Evolutionary conservation across 2,113 vertebrate species (phyloP).

Genomic region (Nyctereutes procyonoides): DNA sequence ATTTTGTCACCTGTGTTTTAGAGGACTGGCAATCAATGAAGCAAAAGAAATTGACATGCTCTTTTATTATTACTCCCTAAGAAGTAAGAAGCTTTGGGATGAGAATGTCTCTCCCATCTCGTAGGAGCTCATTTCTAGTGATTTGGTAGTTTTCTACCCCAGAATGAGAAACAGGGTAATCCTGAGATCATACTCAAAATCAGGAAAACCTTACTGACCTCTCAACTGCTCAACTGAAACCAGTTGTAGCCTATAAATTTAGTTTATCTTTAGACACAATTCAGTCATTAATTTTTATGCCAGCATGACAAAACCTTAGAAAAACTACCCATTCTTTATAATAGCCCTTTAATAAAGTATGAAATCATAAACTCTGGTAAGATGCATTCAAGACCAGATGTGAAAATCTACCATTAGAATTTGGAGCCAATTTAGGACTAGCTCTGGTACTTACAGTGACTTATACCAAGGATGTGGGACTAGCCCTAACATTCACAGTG

Average conservation of each 20-base stretch:
- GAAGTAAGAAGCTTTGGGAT: neutral
- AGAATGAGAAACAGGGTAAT: slow-evolving; percentile 7
- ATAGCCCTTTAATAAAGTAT: neutral
- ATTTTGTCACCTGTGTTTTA: neutral
- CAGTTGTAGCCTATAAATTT: slow-evolving; percentile 1
- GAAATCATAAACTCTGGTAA: neutral
- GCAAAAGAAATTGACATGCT: neutral
- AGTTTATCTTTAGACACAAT: neutral
- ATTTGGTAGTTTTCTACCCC: neutral
- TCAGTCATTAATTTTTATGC: slow-evolving; percentile 1
- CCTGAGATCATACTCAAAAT: neutral
- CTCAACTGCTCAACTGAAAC: neutral
- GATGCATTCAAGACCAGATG: neutral
- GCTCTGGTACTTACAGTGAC: neutral
- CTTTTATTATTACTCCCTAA: neutral
- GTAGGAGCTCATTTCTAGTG: neutral
- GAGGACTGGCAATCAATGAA: neutral
- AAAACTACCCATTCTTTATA: slow-evolving; percentile 1
- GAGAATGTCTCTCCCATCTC: neutral
- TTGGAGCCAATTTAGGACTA: neutral
- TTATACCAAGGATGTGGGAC: neutral
- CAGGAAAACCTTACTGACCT: neutral
- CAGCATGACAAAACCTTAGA: slow-evolving; percentile 14
- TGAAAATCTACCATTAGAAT: neutral
- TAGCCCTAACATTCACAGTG: neutral